These are phyloP conservation scores for Erebia aethiops DNA, from an alignment of 2,888 invertebrate species.

Conservation along the genomic window DNA sequence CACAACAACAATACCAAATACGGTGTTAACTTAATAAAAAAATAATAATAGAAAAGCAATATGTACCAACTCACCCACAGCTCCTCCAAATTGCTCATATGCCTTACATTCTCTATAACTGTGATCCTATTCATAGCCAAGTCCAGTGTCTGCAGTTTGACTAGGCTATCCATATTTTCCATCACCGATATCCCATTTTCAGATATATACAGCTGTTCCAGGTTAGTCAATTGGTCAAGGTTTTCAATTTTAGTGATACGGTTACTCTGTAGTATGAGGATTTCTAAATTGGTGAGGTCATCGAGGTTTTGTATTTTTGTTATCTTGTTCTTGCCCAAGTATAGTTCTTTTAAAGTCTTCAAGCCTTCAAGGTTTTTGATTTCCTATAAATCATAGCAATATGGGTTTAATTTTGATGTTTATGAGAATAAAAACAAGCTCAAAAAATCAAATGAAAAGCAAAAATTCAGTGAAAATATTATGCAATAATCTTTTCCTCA, in stretches of 20 bases:
- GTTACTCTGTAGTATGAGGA: conserved; percentile 96
- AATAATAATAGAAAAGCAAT: not conserved
- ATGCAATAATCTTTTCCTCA: no score
- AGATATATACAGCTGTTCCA: conserved; percentile 95
- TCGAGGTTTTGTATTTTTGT: conserved; percentile 92
- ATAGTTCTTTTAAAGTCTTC: conserved; percentile 89
- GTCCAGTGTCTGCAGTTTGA: conserved; percentile 92
- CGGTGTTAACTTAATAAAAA: conserved; percentile 5
- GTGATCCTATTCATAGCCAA: conserved; percentile 94
- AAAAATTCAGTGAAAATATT: no score
- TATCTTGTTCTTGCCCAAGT: conserved; percentile 98
- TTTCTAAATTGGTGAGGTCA: conserved; percentile 86
- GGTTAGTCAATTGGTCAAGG: conserved; percentile 86
- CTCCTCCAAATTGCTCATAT: conserved; percentile 92
- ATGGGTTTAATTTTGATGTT: not conserved
- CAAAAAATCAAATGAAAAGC: no score
- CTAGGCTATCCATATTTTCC: conserved; percentile 88
- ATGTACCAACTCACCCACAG: conserved; percentile 90
- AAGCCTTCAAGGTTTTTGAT: conserved; percentile 94
- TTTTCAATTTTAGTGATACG: conserved; percentile 94
- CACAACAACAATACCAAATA: no score
- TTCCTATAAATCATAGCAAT: conserved; percentile 76
- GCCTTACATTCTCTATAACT: conserved; percentile 89
- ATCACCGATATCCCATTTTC: conserved; percentile 94
- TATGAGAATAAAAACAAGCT: no score